phyloP scores from a whole-genome alignment of 2,797 vertebrate species.

The Phrynocephalus guinanensis region DNA sequence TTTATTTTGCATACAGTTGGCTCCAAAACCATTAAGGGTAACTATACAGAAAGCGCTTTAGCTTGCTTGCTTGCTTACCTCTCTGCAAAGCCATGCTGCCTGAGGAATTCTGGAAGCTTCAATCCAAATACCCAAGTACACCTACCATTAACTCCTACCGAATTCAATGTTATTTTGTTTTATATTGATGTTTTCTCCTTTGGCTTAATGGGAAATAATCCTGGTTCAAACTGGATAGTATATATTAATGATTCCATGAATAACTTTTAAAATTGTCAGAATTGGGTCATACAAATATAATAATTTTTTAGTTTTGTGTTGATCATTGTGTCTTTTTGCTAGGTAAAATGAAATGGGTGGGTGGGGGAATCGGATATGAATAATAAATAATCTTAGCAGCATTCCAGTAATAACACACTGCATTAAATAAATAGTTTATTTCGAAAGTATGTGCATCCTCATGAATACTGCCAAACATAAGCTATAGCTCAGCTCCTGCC shows the following conservation, averaged over 20 bases:
- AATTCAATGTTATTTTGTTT: background rate
- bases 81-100: no score
- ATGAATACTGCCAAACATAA: constrained; percentile 2
- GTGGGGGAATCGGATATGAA: background rate
- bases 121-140: no score
- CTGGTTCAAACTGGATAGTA: background rate
- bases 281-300: background rate
- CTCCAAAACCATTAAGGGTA: no score
- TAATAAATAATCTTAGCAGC: constrained; percentile 26
- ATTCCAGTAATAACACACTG: constrained; percentile 18
- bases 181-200: background rate
- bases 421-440: constrained; percentile 32
- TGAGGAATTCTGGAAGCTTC: no score
- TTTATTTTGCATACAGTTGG: no score
- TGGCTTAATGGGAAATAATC: background rate
- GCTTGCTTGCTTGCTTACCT: no score
- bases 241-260: background rate
- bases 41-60: no score
- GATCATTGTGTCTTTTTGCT: constrained; percentile 13
- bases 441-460: background rate
- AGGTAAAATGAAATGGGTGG: background rate
- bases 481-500: constrained; percentile 9
- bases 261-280: background rate
- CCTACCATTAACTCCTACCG: background rate
- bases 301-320: background rate